Conservation (phyloP, 1,140 invertebrate species). For the Melanaphis sacchari region DNA sequence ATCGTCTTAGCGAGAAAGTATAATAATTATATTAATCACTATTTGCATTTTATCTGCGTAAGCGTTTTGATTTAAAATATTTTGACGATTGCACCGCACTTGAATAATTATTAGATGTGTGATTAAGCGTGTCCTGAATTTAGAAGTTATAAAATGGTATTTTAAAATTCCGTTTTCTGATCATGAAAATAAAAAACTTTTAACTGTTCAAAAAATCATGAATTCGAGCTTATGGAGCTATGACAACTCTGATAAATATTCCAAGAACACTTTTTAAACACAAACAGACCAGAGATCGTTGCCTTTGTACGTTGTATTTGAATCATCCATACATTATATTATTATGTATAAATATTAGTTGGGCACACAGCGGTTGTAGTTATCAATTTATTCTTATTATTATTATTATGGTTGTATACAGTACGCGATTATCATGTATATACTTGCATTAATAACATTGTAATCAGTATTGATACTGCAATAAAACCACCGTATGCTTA, state of each 20-base stretch:
- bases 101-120: neutral
- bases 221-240: neutral
- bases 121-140: neutral
- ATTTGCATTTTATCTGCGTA: neutral
- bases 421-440: too few species aligned
- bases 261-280: too few species aligned
- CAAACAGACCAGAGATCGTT: too few species aligned
- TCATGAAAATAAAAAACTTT: too few species aligned
- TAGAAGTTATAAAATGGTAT: neutral
- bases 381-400: too few species aligned
- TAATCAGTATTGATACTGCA: neutral
- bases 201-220: neutral
- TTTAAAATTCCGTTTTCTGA: too few species aligned
- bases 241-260: too few species aligned
- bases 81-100: neutral
- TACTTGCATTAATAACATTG: neutral
- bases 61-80: neutral
- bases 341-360: too few species aligned
- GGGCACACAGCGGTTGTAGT: too few species aligned
- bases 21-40: neutral
- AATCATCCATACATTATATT: too few species aligned
- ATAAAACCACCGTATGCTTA: neutral
- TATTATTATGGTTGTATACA: too few species aligned
- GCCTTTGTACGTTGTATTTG: too few species aligned
- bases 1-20: neutral